A percentile compares a stretch with the other conserved stretches of the same genome.
phyloP scores from a whole-genome alignment of 2,888 invertebrate genomes.

The Herminia tarsipennalis region DNA sequence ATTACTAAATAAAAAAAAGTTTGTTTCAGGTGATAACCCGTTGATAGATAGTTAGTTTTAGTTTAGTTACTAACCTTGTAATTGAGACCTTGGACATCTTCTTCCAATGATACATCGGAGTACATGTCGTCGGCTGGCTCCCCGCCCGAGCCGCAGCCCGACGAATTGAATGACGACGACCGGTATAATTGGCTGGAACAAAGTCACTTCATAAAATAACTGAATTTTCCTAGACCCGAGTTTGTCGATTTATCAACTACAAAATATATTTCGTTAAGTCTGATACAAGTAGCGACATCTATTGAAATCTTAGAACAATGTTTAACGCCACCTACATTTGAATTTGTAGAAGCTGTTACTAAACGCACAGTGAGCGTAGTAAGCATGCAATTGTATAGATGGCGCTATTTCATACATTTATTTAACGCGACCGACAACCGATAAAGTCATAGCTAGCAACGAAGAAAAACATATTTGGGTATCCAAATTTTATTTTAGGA shows the following conservation, averaged over 20 bases:
- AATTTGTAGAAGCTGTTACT: not conserved
- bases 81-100: slow-evolving; percentile 97
- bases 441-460: too few relatives aligned
- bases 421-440: too few relatives aligned
- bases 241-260: slow-evolving; percentile 4
- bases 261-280: not conserved
- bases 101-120: slow-evolving; percentile 96
- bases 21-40: too few relatives aligned
- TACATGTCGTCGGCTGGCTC: slow-evolving; percentile 98
- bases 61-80: slow-evolving; percentile 93
- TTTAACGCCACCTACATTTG: slow-evolving; percentile 52
- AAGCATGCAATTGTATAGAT: slow-evolving; percentile 45
- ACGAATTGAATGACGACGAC: slow-evolving; percentile 97
- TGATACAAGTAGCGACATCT: slow-evolving; percentile 50
- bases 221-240: slow-evolving; percentile 17
- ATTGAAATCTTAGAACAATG: slow-evolving; percentile 2
- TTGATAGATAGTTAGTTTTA: too few relatives aligned
- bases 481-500: too few relatives aligned
- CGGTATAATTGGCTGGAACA: slow-evolving; percentile 94
- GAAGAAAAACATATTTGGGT: too few relatives aligned
- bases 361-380: slow-evolving; percentile 12
- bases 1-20: too few relatives aligned
- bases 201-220: slow-evolving; percentile 38
- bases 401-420: slow-evolving; percentile 46
- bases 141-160: slow-evolving; percentile 95